Evolutionary conservation across 2,888 invertebrate genomes (phyloP), one percentile per base, ranked within the genome.

Genomic region (Acrobasis suavella): DNA sequence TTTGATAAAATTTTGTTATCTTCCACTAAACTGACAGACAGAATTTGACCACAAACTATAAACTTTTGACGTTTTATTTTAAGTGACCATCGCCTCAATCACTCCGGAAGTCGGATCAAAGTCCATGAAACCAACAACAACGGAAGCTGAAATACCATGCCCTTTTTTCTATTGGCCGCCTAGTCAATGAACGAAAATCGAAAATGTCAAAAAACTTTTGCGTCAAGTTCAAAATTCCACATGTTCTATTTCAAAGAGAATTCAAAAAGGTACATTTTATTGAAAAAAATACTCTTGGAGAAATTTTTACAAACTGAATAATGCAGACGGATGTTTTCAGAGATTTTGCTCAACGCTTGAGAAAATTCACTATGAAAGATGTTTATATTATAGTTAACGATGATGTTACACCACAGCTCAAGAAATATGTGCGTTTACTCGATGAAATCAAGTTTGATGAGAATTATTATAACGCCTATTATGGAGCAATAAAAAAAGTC

Each of bases 1-100:
- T 85, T 85, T 81, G 82, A 82, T 85, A 81, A 83, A 86, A 83
- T 78, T 82, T 82, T 76, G 83, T 83, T 84, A 83, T 80, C 67
- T 70, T 22, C 42, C 32, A 22, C 42, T 38, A 10, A 9, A 46
- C 32, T 49, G 14, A 74, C 72, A 70, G 72, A 77, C 73, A 76
- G 73, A 73, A 74, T 73, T 80, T 77, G 52, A 32, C 32, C 12
- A 52, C 5, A 32, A 32, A 32, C 32, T 32, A 32, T 6, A 32
- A 32, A 32, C 8, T 2, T 3, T 3, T 22, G 22, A 22, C 22
- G 22, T 22, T 22, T 22, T 22, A 3, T n/a, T n/a, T n/a, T n/a
- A n/a, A n/a, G 22, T 22, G 22, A 22, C 22, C 22, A 22, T 22
- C 22, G 22, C 22, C 22, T 22, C 22, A 5, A 22, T 22, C 22